Base-by-base conservation (phyloP, 2,888 invertebrate genomes). In the Heterodera filipjevi region DNA sequence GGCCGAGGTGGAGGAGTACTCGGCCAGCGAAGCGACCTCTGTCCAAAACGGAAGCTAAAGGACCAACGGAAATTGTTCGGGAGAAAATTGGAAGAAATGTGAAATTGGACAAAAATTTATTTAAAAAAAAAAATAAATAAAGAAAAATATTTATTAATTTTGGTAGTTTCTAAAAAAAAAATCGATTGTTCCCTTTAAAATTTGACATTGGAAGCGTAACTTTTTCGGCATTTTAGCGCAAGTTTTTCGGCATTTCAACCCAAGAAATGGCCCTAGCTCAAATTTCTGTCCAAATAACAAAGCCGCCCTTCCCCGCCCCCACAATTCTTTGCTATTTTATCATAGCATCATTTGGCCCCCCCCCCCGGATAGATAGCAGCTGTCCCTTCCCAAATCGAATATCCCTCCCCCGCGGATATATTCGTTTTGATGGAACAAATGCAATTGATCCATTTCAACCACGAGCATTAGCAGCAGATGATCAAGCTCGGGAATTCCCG, bases 1-100 rank as follows among this genome's bases (percentile, higher is more conserved):
- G 78, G 84, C 81, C 64, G 79, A 81, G 33, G 79, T 79, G 39
- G 83, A 83, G 68, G 80, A 80, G 82, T 84, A 71, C 49, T 77
- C 66, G 35, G 35, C 30, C 35, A 76, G 46, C 35, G 76, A 39
- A 30, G 46, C 53, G 46, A 30, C 44, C 66, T 77, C 76, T 49
- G 27, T 59, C 39, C 59, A 59, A 8, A 59, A 59, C 27, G 59
- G 59, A 59, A 59, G 59, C 59, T 59, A 59, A 27, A 19, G 5
- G 44, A 39, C 39, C 39, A 39, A 39, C 12, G 2, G 39, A 6
- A 6, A 39, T 39, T 39, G 12, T 39, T 39, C 12, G 39, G 39
- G 2, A 39, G 8, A n/a, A n/a, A n/a, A n/a, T n/a, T n/a, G n/a
- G n/a, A n/a, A n/a, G n/a, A n/a, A 6, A 39, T 39, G 6, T 39